Evolutionary conservation across 2,797 vertebrate species (phyloP).

Genomic region (Heterohyrax brucei): DNA sequence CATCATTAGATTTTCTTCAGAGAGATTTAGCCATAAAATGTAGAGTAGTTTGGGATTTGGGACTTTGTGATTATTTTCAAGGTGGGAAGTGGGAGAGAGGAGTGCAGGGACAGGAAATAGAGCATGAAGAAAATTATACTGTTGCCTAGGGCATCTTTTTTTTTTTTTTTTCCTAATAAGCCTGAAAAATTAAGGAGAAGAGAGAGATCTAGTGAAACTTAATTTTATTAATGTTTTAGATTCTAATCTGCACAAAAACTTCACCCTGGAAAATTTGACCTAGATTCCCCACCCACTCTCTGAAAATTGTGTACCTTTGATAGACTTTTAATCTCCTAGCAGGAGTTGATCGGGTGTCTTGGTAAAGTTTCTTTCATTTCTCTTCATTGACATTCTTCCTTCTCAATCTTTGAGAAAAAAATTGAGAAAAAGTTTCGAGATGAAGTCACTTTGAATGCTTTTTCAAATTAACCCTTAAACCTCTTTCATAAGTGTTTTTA

Average conservation of each 20-base stretch:
- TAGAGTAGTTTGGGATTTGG: background rate
- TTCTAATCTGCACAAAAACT: background rate
- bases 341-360: background rate
- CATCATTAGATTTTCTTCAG: background rate
- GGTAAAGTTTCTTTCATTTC: background rate
- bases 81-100: background rate
- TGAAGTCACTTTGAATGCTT: background rate
- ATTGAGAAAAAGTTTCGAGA: background rate
- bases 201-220: background rate
- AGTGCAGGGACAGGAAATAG: background rate
- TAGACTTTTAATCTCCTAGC: background rate
- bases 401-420: constrained; percentile 19
- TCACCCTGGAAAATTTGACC: background rate
- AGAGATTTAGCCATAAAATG: background rate
- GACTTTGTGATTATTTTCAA: background rate
- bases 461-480: background rate
- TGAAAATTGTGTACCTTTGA: background rate
- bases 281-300: background rate
- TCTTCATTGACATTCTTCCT: background rate
- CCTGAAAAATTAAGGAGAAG: background rate
- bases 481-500: constrained; percentile 8
- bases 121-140: background rate
- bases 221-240: background rate
- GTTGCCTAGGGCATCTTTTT: background rate
- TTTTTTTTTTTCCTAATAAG: background rate